phyloP scores from a whole-genome alignment of 2,797 vertebrate genomes.

The Anguilla anguilla region DNA sequence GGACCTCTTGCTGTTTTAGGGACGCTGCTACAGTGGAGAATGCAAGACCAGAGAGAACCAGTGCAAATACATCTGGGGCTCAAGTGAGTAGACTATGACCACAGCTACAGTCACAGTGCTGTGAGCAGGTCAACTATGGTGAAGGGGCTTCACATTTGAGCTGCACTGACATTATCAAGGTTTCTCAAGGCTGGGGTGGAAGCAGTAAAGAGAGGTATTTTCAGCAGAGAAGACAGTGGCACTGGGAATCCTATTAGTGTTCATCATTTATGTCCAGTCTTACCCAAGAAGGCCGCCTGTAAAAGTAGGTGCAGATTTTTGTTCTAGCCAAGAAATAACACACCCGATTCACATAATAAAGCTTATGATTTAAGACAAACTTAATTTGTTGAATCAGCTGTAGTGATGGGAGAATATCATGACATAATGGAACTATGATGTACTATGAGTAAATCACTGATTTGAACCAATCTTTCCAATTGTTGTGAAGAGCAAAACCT shows the following conservation, averaged over 20 bases:
- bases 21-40: conserved; percentile 84
- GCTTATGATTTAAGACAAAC: too few relatives aligned
- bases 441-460: too few relatives aligned
- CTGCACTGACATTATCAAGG: background rate
- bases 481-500: too few relatives aligned
- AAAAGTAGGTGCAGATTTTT: too few relatives aligned
- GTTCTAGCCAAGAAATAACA: too few relatives aligned
- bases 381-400: too few relatives aligned
- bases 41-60: conserved; percentile 88
- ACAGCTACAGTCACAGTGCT: background rate
- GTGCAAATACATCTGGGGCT: conserved; percentile 86
- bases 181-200: background rate
- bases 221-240: background rate
- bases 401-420: too few relatives aligned
- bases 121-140: background rate
- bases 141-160: background rate
- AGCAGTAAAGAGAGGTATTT: background rate
- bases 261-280: too few relatives aligned
- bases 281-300: too few relatives aligned
- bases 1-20: conserved; percentile 63
- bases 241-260: background rate
- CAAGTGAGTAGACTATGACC: conserved; percentile 73
- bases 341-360: too few relatives aligned
- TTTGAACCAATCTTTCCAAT: too few relatives aligned
- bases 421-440: too few relatives aligned